Evolutionary conservation across 2,113 vertebrate species (phyloP).

Genomic region (Microtus richardsoni): DNA sequence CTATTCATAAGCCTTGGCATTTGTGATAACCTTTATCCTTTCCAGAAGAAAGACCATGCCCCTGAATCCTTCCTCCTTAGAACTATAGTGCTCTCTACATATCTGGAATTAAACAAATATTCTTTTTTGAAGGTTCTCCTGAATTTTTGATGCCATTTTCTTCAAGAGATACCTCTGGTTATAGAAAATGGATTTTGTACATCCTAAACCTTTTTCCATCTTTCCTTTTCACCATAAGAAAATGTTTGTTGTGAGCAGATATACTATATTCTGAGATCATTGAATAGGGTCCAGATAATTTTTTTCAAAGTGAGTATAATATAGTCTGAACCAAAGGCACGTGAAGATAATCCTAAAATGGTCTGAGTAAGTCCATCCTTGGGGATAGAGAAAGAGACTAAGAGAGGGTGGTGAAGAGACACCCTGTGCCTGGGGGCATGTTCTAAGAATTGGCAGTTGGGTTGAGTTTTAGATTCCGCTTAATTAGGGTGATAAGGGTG

Average conservation of each 20-base stretch:
- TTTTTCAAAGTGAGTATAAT: not conserved
- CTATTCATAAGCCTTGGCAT: not conserved
- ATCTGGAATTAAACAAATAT: constrained; percentile 16
- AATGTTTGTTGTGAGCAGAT: not conserved
- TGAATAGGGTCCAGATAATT: not conserved
- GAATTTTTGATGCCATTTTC: not conserved
- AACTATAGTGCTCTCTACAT: not conserved
- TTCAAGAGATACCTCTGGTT: not conserved
- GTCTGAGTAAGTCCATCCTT: fast-evolving
- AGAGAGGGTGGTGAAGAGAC: not conserved
- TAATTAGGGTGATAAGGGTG: not conserved
- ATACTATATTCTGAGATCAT: not conserved
- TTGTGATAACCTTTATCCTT: not conserved
- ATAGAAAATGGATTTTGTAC: not conserved
- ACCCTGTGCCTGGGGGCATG: too few species aligned
- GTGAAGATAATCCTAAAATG: not conserved
- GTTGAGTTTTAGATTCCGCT: not conserved
- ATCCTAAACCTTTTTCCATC: not conserved
- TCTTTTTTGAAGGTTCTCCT: not conserved
- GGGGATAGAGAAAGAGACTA: not conserved
- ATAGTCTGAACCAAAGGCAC: not conserved
- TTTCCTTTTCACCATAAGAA: not conserved
- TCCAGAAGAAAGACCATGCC: not conserved
- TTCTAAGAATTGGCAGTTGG: not conserved
- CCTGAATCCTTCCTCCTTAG: not conserved